phyloP scores from a whole-genome alignment of 2,888 invertebrate genomes.

The Coremacera marginata region DNA sequence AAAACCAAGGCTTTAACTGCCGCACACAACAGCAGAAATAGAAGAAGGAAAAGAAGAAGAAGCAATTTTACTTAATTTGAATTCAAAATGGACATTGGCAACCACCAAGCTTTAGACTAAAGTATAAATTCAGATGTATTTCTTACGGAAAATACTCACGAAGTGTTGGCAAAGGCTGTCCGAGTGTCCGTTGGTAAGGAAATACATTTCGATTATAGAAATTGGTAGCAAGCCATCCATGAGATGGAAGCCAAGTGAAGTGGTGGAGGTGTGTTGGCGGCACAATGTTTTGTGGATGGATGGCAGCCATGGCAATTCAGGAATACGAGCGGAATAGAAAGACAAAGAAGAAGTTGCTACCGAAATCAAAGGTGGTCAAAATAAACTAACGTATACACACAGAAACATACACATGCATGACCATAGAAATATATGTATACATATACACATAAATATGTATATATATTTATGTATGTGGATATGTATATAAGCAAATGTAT shows the following conservation, averaged over 20 bases:
- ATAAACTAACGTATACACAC: neutral
- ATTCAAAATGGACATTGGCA: constrained; percentile 36
- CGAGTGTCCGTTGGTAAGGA: constrained; percentile 19
- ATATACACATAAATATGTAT: neutral
- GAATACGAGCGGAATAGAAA: neutral
- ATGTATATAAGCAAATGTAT: neutral
- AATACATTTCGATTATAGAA: constrained; percentile 30
- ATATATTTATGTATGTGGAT: neutral
- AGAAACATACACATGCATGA: neutral
- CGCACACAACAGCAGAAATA: no score
- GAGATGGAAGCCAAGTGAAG: neutral
- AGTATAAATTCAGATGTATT: constrained; percentile 27
- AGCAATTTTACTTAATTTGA: constrained; percentile 29
- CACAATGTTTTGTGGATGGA: neutral
- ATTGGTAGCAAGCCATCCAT: neutral
- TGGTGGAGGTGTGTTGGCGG: neutral
- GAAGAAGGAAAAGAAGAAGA: no score
- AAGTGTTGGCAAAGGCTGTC: constrained; percentile 1
- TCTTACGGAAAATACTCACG: constrained; percentile 25
- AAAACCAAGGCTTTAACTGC: no score
- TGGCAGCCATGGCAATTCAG: neutral
- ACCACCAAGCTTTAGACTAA: constrained; percentile 16
- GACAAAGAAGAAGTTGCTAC: neutral
- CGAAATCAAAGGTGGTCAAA: constrained; percentile 3
- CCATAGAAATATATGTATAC: neutral